These are phyloP conservation scores for Apodemus speciosus DNA, from an alignment of 2,113 vertebrate species.

Conservation along the genomic window DNA sequence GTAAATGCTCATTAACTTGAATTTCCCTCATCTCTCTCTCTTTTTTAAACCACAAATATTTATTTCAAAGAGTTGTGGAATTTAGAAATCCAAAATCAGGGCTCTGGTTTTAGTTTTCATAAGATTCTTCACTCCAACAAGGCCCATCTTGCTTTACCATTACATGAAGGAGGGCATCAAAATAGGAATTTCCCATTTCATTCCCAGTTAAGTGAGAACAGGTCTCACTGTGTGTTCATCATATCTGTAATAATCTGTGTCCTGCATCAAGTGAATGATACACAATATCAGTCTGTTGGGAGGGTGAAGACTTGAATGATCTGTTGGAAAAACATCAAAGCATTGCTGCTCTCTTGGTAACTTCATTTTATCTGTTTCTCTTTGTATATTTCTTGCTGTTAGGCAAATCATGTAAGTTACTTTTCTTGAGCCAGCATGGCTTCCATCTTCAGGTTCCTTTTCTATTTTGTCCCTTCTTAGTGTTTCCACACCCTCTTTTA, in stretches of 20 bases:
- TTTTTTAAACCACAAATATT: not conserved
- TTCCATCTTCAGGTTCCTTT: not conserved
- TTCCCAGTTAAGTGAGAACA: not conserved
- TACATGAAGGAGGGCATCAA: too few relatives aligned
- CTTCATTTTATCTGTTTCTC: not conserved
- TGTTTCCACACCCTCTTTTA: not conserved
- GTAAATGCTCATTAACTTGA: not conserved
- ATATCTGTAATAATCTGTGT: not conserved
- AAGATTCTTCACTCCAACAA: not conserved
- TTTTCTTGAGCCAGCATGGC: too few relatives aligned
- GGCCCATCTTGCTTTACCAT: not conserved
- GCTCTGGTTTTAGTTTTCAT: not conserved
- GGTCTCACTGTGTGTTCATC: not conserved
- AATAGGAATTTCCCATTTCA: not conserved
- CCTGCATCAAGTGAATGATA: not conserved
- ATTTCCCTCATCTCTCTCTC: not conserved
- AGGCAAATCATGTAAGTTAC: not conserved
- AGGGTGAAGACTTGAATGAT: not conserved
- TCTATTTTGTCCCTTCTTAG: not conserved
- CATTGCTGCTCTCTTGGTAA: not conserved
- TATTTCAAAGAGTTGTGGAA: not conserved
- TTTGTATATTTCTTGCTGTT: not conserved
- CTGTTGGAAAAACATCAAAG: not conserved
- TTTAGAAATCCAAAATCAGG: not conserved
- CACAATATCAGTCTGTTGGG: not conserved